Conservation (phyloP, 2,888 invertebrate species). For the Rhimphoctona megacephalus region DNA sequence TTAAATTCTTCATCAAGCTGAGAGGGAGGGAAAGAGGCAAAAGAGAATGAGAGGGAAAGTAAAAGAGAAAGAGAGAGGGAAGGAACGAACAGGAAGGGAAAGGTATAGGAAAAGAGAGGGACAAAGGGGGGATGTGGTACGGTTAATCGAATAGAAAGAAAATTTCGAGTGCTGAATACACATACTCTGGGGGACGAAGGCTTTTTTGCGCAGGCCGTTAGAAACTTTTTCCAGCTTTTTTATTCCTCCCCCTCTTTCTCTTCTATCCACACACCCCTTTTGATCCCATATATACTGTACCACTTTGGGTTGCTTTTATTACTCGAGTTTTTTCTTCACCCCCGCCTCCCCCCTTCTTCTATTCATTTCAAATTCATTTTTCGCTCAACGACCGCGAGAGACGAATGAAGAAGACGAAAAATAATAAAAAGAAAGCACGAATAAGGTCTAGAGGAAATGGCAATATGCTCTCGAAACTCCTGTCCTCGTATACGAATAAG, state of each 20-base stretch:
- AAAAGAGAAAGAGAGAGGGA: slow-evolving; percentile 12
- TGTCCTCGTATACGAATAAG: slow-evolving; percentile 6
- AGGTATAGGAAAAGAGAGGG: background rate
- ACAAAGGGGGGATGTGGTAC: slow-evolving; percentile 27
- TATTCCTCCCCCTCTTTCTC: slow-evolving; percentile 46
- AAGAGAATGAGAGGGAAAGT: background rate
- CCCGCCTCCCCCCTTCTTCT: background rate
- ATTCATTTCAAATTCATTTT: slow-evolving; percentile 61
- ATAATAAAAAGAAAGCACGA: slow-evolving; percentile 15
- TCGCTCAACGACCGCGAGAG: slow-evolving; percentile 21
- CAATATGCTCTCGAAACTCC: background rate
- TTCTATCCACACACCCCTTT: slow-evolving; percentile 12
- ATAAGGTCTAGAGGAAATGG: slow-evolving; percentile 22
- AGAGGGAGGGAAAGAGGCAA: slow-evolving; percentile 13
- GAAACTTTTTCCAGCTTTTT: slow-evolving; percentile 59
- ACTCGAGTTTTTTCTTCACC: slow-evolving; percentile 28
- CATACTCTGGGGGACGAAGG: slow-evolving; percentile 61
- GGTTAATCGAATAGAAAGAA: slow-evolving; percentile 68
- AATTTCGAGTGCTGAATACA: slow-evolving; percentile 69
- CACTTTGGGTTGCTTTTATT: slow-evolving; percentile 54
- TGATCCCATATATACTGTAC: slow-evolving; percentile 23
- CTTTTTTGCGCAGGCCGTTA: slow-evolving; percentile 55
- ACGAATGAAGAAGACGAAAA: background rate
- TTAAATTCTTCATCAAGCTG: slow-evolving; percentile 62
- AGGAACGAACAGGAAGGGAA: background rate